Conservation (phyloP, 2,888 invertebrate species). For the Dryomyza anilis region DNA sequence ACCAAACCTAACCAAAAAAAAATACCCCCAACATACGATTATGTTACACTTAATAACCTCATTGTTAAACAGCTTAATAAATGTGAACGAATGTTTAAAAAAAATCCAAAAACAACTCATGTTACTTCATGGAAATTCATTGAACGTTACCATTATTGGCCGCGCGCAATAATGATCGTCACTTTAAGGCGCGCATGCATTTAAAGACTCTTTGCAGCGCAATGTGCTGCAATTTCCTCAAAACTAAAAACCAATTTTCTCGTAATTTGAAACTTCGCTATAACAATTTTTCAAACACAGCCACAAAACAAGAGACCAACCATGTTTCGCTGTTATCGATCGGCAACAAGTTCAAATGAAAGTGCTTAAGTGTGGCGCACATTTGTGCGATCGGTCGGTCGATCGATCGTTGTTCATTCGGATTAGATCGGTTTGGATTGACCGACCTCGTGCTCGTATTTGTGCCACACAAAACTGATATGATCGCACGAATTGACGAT, state of each 20-base stretch:
- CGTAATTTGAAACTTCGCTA: constrained; percentile 40
- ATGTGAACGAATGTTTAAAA: background rate
- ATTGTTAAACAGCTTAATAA: constrained; percentile 8
- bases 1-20: too few species aligned
- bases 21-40: constrained; percentile 10
- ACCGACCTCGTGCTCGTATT: too few species aligned
- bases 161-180: constrained; percentile 3
- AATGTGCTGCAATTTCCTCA: constrained; percentile 42
- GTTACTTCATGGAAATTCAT: background rate
- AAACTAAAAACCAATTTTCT: constrained; percentile 37
- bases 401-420: too few species aligned
- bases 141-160: background rate
- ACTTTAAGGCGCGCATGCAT: constrained; percentile 4
- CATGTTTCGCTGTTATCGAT: too few species aligned
- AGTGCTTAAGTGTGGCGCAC: too few species aligned
- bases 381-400: too few species aligned
- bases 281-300: background rate
- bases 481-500: too few species aligned
- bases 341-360: background rate
- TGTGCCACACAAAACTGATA: too few species aligned
- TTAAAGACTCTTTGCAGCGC: constrained; percentile 7
- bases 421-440: too few species aligned
- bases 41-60: constrained; percentile 19
- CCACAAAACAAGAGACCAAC: background rate
- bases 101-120: background rate